Conservation (phyloP, 2,113 vertebrate species). For the Serinus canaria region DNA sequence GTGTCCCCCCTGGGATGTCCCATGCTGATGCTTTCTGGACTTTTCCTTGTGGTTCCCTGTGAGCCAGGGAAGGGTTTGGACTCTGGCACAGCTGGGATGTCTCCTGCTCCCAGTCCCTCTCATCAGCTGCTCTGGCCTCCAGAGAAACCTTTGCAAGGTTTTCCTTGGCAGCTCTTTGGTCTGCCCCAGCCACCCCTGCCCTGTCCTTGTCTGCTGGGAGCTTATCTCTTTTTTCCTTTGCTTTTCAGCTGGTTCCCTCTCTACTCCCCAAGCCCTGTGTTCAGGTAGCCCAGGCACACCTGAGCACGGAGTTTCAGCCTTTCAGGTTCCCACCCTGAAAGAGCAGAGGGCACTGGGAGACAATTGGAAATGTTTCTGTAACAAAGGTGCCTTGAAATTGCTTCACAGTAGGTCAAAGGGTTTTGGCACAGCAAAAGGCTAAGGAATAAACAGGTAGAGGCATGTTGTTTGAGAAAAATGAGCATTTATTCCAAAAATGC, state of each 20-base stretch:
- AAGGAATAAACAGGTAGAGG: background rate
- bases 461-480: background rate
- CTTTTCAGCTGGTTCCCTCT: background rate
- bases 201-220: background rate
- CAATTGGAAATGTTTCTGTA: background rate
- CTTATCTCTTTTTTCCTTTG: background rate
- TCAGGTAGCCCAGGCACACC: background rate
- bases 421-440: background rate
- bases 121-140: background rate
- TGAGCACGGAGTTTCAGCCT: background rate
- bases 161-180: background rate
- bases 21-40: background rate
- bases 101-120: background rate
- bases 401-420: background rate
- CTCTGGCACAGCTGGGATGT: background rate
- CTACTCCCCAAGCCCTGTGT: background rate
- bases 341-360: background rate
- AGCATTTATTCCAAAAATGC: background rate
- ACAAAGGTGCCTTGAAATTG: background rate
- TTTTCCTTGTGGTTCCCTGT: background rate
- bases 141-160: background rate
- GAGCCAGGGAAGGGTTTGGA: background rate
- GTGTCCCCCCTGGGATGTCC: rapidly evolving
- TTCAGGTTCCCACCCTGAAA: rapidly evolving
- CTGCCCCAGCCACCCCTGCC: background rate